These are phyloP conservation scores for Lepas anatifera DNA, from an alignment of 2,888 invertebrate genomes.

Conservation along the genomic window DNA sequence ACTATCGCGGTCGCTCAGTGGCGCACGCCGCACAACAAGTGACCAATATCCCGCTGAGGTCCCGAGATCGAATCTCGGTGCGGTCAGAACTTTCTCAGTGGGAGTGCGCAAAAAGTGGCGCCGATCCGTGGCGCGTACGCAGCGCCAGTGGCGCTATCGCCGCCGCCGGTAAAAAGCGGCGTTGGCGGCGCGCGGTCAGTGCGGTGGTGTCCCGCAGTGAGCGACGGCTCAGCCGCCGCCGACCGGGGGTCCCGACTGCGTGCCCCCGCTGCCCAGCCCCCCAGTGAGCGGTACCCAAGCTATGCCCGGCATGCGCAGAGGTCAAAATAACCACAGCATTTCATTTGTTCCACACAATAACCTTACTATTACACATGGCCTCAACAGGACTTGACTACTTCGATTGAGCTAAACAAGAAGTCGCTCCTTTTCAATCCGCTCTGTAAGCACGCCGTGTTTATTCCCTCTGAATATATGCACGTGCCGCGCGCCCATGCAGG, in stretches of 20 bases:
- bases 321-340: no score
- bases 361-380: no score
- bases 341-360: no score
- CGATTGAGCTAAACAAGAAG: no score
- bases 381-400: no score
- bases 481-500: no score
- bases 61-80: not conserved
- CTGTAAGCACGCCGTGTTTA: no score
- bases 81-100: not conserved
- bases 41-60: not conserved
- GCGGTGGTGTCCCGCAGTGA: not conserved
- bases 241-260: not conserved
- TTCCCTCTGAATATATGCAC: no score
- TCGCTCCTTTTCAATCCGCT: no score
- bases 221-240: not conserved
- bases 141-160: not conserved
- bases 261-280: not conserved
- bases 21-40: not conserved
- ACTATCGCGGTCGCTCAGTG: not conserved
- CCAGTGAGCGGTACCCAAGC: not conserved
- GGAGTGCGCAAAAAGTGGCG: not conserved
- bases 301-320: not conserved
- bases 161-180: not conserved
- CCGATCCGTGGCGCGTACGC: not conserved
- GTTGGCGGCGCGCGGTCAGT: not conserved